Percentiles rank a stretch among this genome's conserved stretches.
Evolutionary conservation across 2,797 vertebrate genomes (phyloP).

Genomic region (Margarornis squamiger): DNA sequence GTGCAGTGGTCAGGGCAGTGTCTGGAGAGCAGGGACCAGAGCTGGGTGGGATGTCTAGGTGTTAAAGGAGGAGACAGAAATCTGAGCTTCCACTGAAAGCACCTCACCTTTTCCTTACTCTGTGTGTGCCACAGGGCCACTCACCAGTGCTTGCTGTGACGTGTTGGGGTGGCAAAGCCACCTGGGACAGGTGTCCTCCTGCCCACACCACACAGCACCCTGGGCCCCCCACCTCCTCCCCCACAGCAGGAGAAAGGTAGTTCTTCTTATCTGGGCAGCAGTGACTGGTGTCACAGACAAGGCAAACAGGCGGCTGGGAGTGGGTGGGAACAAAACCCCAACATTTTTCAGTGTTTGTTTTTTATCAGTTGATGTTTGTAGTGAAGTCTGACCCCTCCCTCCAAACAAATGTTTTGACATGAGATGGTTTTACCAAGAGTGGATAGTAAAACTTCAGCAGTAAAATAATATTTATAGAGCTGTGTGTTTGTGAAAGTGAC

Average conservation of each 20-base stretch:
- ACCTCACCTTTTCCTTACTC: background rate
- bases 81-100: background rate
- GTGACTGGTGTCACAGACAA: background rate
- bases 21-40: background rate
- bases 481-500: background rate
- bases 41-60: background rate
- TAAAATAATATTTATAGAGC: conserved; percentile 10
- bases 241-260: background rate
- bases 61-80: background rate
- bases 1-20: background rate
- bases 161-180: background rate
- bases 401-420: background rate
- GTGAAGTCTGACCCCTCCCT: background rate
- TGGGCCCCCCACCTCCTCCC: background rate
- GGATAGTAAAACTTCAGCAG: background rate
- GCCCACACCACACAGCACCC: background rate
- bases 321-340: background rate
- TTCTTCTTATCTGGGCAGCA: background rate
- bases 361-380: background rate
- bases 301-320: background rate
- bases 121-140: background rate
- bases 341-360: background rate
- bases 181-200: background rate
- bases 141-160: accelerated
- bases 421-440: background rate